Base-by-base conservation (phyloP, 2,888 invertebrate species). In the Hypolimnas misippus region DNA sequence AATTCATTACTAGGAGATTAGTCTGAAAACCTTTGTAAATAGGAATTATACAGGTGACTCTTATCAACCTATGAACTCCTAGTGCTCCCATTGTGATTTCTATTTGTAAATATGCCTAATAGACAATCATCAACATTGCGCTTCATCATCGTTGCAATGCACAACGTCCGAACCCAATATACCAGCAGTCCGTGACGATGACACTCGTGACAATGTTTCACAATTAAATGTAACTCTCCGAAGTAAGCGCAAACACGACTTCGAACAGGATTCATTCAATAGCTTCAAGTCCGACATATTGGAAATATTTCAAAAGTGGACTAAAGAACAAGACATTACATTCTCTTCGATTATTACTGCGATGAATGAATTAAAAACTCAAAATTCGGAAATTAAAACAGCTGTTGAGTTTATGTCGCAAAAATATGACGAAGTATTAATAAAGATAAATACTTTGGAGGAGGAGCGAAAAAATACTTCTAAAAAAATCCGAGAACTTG, bases 161-260 rank as follows among this genome's bases (percentile, higher is more conserved):
- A 46, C 46, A 17, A 8, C 46, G 17, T 46, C 46, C 16, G 46
- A 46, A 46, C 46, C 46, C 8, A 46, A 46, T 46, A 46, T 21
- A 46, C 7, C 40, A 17, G n/a, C 7, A 12, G 25, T 25, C 16
- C 19, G 7, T 44, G 42, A 44, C 42, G 10, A 46, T 46, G 46
- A 46, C 21, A 17, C 7, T 17, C 14, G 42, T 14, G 16, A 7
- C 19, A 17, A 46, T 46, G 25, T 6, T 21, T 46, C 46, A 1
- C 17, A 46, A 21, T 46, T 12, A 8, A 46, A 46, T 10, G 46
- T 46, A 12, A 46, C 46, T 10, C 12, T 21, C 1, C 7, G 46
- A 46, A 46, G 46, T 21, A 46, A 46, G 7, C 46, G 46, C 21
- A 46, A 46, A 46, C 46, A 46, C 21, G n/a, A 14, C 16, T n/a